phyloP scores from a whole-genome alignment of 2,888 invertebrate species.

The Peribatodes rhomboidaria region DNA sequence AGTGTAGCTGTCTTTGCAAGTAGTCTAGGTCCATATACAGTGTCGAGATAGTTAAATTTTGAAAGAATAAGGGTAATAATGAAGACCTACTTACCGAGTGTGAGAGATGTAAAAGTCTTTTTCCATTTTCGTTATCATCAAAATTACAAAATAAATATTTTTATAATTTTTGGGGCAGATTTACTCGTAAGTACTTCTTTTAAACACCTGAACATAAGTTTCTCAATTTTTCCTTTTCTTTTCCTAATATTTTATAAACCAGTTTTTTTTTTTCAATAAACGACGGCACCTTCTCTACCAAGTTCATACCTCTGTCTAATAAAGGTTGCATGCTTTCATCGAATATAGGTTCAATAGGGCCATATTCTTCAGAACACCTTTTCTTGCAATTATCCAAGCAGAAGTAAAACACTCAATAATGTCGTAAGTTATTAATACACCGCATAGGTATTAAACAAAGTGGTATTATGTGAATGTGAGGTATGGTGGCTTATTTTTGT shows the following conservation, averaged over 20 bases:
- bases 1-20: no score
- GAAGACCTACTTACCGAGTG: no score
- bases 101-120: conserved; percentile 1
- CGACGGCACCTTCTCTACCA: conserved; percentile 2
- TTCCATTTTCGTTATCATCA: conserved; percentile 30
- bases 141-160: conserved; percentile 33
- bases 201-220: neutral
- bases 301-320: conserved; percentile 8
- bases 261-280: neutral
- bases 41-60: no score
- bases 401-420: no score
- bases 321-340: conserved; percentile 5
- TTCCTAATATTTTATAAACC: neutral
- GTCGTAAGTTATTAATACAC: no score
- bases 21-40: no score
- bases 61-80: no score
- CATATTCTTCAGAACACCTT: conserved; percentile 9
- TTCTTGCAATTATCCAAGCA: conserved; percentile 9
- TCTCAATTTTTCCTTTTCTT: neutral
- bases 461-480: no score
- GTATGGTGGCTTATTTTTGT: no score
- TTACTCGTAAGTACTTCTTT: conserved; percentile 1
- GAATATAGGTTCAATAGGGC: conserved; percentile 9
- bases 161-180: neutral
- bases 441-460: no score